Conservation (phyloP, 2,797 vertebrate species). For the Bovichtus variegatus region DNA sequence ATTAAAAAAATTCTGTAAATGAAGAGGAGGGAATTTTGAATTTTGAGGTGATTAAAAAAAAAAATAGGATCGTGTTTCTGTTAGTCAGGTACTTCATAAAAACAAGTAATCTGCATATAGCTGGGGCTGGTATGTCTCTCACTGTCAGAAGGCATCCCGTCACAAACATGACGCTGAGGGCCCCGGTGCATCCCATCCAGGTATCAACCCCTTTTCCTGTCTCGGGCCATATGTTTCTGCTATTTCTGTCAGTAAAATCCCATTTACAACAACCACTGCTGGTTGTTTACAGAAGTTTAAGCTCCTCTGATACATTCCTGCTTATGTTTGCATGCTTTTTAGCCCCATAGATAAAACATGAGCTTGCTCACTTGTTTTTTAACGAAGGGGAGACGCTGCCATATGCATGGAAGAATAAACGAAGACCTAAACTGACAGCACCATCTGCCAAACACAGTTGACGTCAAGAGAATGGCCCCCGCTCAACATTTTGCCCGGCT, state of each 20-base stretch:
- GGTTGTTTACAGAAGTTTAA: constrained; percentile 93
- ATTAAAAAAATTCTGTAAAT: background rate
- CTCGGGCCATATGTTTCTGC: constrained; percentile 92
- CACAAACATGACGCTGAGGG: constrained; percentile 83
- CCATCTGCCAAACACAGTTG: constrained; percentile 91
- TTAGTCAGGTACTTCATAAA: constrained; percentile 79
- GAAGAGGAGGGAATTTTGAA: constrained; percentile 54
- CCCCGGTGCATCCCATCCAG: constrained; percentile 83
- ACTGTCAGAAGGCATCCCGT: constrained; percentile 88
- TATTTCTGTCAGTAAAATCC: constrained; percentile 92
- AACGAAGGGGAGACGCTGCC: constrained; percentile 87
- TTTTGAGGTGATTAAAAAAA: constrained; percentile 6
- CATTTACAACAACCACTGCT: constrained; percentile 87
- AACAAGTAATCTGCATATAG: constrained; percentile 80
- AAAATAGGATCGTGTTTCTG: constrained; percentile 1
- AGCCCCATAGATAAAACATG: constrained; percentile 91
- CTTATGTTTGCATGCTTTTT: constrained; percentile 89
- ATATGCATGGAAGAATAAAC: constrained; percentile 90
- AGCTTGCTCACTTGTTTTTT: constrained; percentile 82
- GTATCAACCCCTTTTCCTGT: constrained; percentile 88
- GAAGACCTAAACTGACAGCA: constrained; percentile 90
- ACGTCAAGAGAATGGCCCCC: constrained; percentile 85
- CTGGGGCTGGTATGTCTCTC: constrained; percentile 74
- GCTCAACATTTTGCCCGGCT: constrained; percentile 81
- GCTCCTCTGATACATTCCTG: constrained; percentile 87